Conservation (phyloP, 2,797 vertebrate species). For the Rhynchonycteris naso region DNA sequence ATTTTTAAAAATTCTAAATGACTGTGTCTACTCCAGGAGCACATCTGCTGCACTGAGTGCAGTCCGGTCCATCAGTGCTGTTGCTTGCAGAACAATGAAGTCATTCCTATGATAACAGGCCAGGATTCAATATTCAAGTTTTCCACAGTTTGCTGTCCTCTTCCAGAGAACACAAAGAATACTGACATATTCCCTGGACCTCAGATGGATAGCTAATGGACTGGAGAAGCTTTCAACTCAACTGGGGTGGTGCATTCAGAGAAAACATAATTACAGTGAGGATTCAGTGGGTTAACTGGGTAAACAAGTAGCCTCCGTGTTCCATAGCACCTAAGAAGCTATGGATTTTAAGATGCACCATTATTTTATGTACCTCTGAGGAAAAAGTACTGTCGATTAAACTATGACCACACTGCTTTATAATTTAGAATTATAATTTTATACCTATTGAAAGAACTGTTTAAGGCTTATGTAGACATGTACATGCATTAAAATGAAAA, state of each 20-base stretch:
- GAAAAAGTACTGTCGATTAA: conserved; percentile 49
- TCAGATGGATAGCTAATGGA: conserved; percentile 72
- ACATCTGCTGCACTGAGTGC: conserved; percentile 71
- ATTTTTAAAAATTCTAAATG: conserved; percentile 63
- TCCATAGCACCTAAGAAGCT: conserved; percentile 2
- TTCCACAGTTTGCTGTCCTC: conserved; percentile 54
- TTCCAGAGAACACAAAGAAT: conserved; percentile 63
- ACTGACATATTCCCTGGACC: conserved; percentile 50
- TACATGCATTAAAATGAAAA: conserved; percentile 40
- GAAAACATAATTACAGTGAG: conserved; percentile 71
- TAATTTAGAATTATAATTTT: conserved; percentile 35
- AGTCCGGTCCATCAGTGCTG: conserved; percentile 28
- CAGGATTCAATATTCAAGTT: conserved; percentile 66
- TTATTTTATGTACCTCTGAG: conserved; percentile 18
- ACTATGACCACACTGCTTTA: conserved; percentile 11
- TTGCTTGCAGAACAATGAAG: conserved; percentile 64
- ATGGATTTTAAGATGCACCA: conserved; percentile 26
- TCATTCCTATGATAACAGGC: conserved; percentile 63
- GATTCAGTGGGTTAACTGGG: conserved; percentile 58
- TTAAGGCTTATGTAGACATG: conserved; percentile 16
- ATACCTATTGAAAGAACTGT: conserved; percentile 19
- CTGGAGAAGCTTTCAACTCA: conserved; percentile 67
- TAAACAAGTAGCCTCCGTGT: neutral
- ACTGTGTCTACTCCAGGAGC: conserved; percentile 52
- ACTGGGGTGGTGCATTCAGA: conserved; percentile 37